Conservation (phyloP, 2,888 invertebrate genomes). For the Dryococelus australis region DNA sequence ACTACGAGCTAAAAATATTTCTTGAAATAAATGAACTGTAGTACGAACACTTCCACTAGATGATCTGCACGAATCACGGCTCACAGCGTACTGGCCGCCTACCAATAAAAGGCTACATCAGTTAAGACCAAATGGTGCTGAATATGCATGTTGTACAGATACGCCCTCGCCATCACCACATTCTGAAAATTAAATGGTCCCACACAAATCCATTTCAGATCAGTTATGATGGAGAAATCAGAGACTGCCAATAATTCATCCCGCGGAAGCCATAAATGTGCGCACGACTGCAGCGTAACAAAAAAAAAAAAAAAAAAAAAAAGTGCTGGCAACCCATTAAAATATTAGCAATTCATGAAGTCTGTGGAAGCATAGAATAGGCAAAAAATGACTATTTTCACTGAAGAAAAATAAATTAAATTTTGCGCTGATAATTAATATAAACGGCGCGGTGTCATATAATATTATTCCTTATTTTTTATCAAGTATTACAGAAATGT, state of each 20-base stretch:
- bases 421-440: no score
- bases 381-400: background rate
- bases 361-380: background rate
- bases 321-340: background rate
- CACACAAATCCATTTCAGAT: conserved; percentile 18
- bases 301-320: background rate
- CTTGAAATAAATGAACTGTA: background rate
- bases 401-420: no score
- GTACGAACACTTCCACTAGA: background rate
- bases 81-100: background rate
- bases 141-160: conserved; percentile 27
- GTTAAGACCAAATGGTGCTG: conserved; percentile 30
- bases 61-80: conserved; percentile 23
- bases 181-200: conserved; percentile 30
- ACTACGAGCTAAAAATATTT: background rate
- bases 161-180: background rate
- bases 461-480: no score
- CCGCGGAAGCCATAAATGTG: background rate
- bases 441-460: no score
- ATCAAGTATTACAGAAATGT: no score
- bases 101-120: conserved; percentile 18
- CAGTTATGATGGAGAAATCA: background rate
- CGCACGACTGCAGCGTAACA: background rate
- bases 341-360: background rate
- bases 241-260: background rate